Base-by-base conservation (phyloP, 2,797 vertebrate species). In the Thripadectes ignobilis region DNA sequence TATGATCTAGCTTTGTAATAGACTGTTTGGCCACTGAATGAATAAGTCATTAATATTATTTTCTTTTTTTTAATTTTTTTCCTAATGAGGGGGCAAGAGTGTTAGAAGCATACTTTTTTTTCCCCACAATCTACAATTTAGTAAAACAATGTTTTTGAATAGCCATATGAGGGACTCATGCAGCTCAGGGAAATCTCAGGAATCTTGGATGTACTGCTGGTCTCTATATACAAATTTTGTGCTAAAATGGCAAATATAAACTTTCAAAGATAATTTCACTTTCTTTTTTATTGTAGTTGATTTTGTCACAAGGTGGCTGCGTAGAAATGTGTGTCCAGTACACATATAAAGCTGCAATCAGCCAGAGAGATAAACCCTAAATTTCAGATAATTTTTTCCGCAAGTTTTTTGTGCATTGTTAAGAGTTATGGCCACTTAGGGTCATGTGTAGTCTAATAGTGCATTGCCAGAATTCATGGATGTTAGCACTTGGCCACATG, bases 221-320 rank as follows among this genome's bases (percentile, higher is more conserved):
- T 18, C 23, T 61, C 7, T 93, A 2, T 24, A 57, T 32, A 19
- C 23, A 74, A 36, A 72, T 69, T 88, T 67, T 93, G 14, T 96
- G 38, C 78, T 94, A 94, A 93, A 80, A 52, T 87, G 51, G 39
- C n/a, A 92, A 94, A 79, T 71, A 38, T 12, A 83, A 12, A 67
- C 18, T 92, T 77, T 80, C 24, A 52, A 67, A 82, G 52, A 63
- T 14, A 79, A 49, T 68, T 43, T 62, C 2, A 22, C 43, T 49
- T 52, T 39, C 21, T 62, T 43, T 59, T 73, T 23, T 14, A 38
- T n/a, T 75, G 24, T 65, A 57, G 21, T 68, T 85, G 6, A 6
- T 80, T 52, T 46, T 90, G 39, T 81, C 54, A 69, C 65, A 65
- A 41, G 14, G 36, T 67, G 52, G 12, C 67, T 85, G 77, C 45